Evolutionary conservation across 64 coral and sea anemone species (phyloP).

Genomic region (Stichodactyla mertensii): DNA sequence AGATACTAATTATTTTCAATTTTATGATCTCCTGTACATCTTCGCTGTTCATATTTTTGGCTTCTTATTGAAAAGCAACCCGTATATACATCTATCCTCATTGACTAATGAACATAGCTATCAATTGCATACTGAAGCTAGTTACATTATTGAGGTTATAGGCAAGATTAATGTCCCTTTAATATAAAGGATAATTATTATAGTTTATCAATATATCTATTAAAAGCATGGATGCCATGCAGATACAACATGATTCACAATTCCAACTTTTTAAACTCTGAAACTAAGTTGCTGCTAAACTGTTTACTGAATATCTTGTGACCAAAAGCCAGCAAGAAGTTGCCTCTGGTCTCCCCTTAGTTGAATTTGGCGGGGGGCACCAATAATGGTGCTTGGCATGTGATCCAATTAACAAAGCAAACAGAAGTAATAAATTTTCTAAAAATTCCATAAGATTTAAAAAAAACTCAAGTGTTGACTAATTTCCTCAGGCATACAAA

Average conservation of each 20-base stretch:
- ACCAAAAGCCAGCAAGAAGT: background rate
- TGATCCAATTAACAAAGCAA: no score
- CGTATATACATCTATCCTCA: background rate
- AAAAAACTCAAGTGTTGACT: no score
- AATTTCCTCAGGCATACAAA: no score
- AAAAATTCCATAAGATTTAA: no score
- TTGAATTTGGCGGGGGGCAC: no score
- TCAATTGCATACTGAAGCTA: background rate
- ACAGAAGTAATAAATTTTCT: no score
- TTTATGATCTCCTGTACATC: background rate
- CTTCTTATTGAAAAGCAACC: background rate
- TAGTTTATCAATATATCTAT: no score
- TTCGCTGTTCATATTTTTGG: background rate
- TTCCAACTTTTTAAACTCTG: background rate
- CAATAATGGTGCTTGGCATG: no score
- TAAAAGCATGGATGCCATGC: constrained; percentile 4
- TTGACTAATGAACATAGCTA: background rate
- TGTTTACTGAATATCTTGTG: background rate
- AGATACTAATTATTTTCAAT: background rate
- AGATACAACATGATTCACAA: background rate
- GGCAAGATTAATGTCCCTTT: background rate
- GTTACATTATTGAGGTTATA: background rate
- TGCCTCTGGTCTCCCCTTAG: background rate
- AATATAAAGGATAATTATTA: constrained; percentile 4
- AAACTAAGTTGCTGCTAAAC: background rate